Base-by-base conservation (phyloP, 1,140 invertebrate genomes). In the Cataglyphis hispanica region DNA sequence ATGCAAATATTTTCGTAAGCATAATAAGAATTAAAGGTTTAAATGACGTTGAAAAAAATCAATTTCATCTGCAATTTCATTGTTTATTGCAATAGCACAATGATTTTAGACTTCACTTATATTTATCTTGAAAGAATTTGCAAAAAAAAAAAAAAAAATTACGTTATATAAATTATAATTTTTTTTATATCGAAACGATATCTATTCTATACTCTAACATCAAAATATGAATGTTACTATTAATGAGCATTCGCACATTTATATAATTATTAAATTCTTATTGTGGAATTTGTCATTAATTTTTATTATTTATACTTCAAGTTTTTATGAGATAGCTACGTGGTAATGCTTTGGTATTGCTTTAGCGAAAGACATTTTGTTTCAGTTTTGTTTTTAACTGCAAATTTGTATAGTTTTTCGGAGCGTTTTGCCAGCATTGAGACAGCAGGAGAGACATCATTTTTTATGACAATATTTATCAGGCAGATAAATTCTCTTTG, bases 391-490 rank as follows among this genome's bases (percentile, higher is more conserved):
- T 37, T 31, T 31, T 31, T 2, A 63, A 5, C 10, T 27, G 16
- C 1, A 46, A 77, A 31, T 11, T 8, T 11, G 19, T 25, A 27
- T 31, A 64, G 58, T n/a, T n/a, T 22, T 6, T 10, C 16, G 5
- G 10, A 64, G n/a, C 11, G 37, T 16, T 64, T 43, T 11, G 1
- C 6, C 40, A 1, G 3, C 7, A 16, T 75, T 34, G 37, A 40
- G 46, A 46, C 43, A 46, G 13, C 16, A 27, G 13, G 25, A 61
- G 22, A 61, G 22, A n/a, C 19, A 31, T 77, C 25, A 13, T n/a
- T 75, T 50, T 34, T 64, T 34, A 5, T 34, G 19, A 69, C 63
- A 80, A 66, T 69, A 56, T 80, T 80, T 67, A 34, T 2, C n/a
- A 22, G 34, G 31, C 13, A 69, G 63, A 80, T 80, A 69, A 80